Base-by-base conservation (phyloP, 2,797 vertebrate species). In the Synaphobranchus kaupii region DNA sequence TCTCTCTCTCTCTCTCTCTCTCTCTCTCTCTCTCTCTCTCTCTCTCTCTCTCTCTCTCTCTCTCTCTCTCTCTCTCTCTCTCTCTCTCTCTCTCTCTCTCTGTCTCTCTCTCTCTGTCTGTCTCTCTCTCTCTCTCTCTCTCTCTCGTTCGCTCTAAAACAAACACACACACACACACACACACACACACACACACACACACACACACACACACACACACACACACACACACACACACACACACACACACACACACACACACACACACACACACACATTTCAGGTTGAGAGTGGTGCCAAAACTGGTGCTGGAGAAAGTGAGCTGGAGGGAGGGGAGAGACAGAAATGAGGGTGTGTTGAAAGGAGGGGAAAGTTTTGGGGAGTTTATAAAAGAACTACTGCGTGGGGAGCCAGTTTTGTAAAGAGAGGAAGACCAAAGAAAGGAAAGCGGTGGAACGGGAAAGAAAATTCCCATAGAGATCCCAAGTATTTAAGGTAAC, bases 291-390 rank as follows among this genome's bases (percentile, higher is more conserved):
- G 87, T 47, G 63, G 78, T 71, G 86, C 83, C 60, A 50, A 25
- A 84, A 3, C 44, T 76, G 84, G 85, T 63, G 81, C 15, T 15
- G 8, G 82, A 86, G 39, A 76, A 2, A 5, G 0, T 0, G 31
- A 78, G 66, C 52, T 22, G 71, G 39, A 39, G 82, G 58, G 81
- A 48, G 5, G 34, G 22, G 54, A 87, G 81, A 76, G 91, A 85
- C 44, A 58, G 28, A 73, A 86, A 87, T 84, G 86, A 31, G 92
- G 93, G 90, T 89, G 89, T 88, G 90, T 91, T 71, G 82, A 60
- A 87, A 87, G 83, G 50, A 60, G 86, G 86, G 84, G 56, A 58
- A 66, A 39, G 22, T 86, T 82, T 87, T 60, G 20, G 60, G 50
- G 86, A 83, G 80, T 83, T 66, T 73, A 84, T 87, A 87, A 87